These are phyloP conservation scores for Lordiphosa fenestrarum DNA, from an alignment of 2,888 invertebrate species.

Conservation along the genomic window DNA sequence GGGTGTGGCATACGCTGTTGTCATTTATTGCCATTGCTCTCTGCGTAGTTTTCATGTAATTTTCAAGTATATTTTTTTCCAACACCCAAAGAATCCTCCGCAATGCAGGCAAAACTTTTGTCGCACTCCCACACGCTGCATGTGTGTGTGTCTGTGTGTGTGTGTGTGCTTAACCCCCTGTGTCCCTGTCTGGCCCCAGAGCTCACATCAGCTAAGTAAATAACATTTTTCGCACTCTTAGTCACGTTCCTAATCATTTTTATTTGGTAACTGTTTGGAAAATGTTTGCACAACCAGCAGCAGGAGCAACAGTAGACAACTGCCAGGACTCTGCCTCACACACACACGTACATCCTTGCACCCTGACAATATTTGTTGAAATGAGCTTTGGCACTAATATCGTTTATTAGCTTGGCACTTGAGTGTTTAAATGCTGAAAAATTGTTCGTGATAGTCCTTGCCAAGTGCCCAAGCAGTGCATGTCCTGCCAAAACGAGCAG, in stretches of 20 bases:
- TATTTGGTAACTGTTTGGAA: constrained; percentile 75
- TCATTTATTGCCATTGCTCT: constrained; percentile 60
- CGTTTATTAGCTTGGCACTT: constrained; percentile 69
- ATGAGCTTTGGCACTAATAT: constrained; percentile 68
- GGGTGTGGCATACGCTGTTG: constrained; percentile 42
- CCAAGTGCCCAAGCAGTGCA: constrained; percentile 35
- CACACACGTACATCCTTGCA: constrained; percentile 10
- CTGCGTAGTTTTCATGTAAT: constrained; percentile 63
- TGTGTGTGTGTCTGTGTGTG: constrained; percentile 13
- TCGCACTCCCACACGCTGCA: background rate
- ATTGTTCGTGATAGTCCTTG: constrained; percentile 61
- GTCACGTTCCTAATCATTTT: constrained; percentile 79
- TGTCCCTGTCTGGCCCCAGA: constrained; percentile 52
- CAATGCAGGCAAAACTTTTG: constrained; percentile 11
- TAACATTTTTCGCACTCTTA: constrained; percentile 76
- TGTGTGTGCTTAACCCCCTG: constrained; percentile 41
- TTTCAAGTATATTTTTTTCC: constrained; percentile 55
- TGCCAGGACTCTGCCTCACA: constrained; percentile 7
- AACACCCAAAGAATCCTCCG: constrained; percentile 25
- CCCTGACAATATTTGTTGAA: constrained; percentile 52
- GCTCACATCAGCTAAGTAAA: constrained; percentile 67
- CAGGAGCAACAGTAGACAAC: constrained; percentile 11
- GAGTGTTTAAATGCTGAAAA: constrained; percentile 70
- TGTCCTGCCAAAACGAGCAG: constrained; percentile 11
- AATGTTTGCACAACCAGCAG: constrained; percentile 56